A percentile compares a stretch with the other conserved stretches of the same genome.
phyloP scores from a whole-genome alignment of 2,113 vertebrate species.

The Arothron firmamentum region DNA sequence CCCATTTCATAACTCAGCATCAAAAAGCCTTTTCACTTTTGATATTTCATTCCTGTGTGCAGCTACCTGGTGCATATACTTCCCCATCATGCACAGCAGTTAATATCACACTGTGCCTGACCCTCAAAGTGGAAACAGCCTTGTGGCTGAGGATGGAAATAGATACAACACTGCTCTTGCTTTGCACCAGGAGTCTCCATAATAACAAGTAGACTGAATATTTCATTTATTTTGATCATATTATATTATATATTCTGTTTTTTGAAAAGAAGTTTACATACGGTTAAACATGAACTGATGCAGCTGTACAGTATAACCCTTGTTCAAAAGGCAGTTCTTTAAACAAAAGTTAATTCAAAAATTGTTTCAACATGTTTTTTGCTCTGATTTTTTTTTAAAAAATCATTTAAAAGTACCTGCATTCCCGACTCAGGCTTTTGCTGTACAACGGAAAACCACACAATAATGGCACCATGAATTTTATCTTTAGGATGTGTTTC shows the following conservation, averaged over 20 bases:
- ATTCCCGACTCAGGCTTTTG: no score
- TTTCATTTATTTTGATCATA: no score
- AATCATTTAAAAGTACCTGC: no score
- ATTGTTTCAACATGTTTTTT: no score
- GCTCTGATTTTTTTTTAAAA: no score
- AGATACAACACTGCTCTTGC: slow-evolving; percentile 1
- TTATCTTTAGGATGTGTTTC: slow-evolving; percentile 2
- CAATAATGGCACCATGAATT: neutral
- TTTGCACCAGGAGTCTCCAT: neutral
- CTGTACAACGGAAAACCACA: no score
- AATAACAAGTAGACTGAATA: no score
- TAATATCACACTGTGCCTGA: slow-evolving; percentile 22
- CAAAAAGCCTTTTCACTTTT: slow-evolving; percentile 39
- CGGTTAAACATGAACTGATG: no score
- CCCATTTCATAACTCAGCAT: neutral
- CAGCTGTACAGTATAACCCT: slow-evolving; percentile 18
- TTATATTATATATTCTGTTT: no score
- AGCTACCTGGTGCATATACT: slow-evolving; percentile 10
- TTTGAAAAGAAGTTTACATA: no score
- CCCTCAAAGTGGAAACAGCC: slow-evolving; percentile 17
- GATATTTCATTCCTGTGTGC: slow-evolving; percentile 39
- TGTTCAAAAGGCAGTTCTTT: no score
- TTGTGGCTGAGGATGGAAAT: slow-evolving; percentile 14
- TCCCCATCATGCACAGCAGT: slow-evolving; percentile 1
- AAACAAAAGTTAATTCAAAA: no score